phyloP scores from a whole-genome alignment of 2,113 vertebrate species.

The Tinamus guttatus region DNA sequence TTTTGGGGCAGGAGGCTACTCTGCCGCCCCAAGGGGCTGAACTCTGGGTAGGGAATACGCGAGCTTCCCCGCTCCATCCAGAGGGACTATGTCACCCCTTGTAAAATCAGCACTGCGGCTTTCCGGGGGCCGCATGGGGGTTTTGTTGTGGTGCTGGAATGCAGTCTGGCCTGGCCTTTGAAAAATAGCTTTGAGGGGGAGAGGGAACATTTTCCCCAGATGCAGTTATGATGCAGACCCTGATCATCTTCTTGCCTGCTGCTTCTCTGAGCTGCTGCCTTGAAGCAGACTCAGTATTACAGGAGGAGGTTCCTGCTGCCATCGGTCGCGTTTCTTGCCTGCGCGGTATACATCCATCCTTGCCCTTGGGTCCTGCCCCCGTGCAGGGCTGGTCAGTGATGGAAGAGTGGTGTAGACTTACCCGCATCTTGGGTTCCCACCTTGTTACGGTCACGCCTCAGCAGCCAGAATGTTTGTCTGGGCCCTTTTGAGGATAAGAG shows the following conservation, averaged over 20 bases:
- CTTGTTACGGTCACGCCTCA: not conserved
- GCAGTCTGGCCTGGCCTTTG: not conserved
- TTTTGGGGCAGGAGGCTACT: not conserved
- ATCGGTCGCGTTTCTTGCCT: not conserved
- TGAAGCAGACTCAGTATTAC: not conserved
- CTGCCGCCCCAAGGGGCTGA: no score
- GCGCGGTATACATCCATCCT: not conserved
- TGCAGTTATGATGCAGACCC: not conserved
- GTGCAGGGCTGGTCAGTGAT: not conserved
- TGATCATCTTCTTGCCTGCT: not conserved
- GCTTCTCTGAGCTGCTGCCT: not conserved
- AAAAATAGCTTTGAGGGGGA: not conserved
- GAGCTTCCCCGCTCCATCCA: not conserved
- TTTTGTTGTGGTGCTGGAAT: not conserved
- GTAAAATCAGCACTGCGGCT: not conserved
- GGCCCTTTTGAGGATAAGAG: not conserved
- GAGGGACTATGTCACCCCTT: not conserved
- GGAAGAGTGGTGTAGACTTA: not conserved
- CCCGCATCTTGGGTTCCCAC: accelerated
- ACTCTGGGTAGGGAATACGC: not conserved
- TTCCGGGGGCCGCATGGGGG: not conserved
- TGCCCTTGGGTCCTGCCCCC: not conserved
- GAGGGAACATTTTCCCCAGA: not conserved
- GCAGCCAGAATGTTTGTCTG: not conserved
- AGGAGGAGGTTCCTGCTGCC: not conserved